Evolutionary conservation across 2,888 invertebrate species (phyloP).

Genomic region (Apeira syringaria): DNA sequence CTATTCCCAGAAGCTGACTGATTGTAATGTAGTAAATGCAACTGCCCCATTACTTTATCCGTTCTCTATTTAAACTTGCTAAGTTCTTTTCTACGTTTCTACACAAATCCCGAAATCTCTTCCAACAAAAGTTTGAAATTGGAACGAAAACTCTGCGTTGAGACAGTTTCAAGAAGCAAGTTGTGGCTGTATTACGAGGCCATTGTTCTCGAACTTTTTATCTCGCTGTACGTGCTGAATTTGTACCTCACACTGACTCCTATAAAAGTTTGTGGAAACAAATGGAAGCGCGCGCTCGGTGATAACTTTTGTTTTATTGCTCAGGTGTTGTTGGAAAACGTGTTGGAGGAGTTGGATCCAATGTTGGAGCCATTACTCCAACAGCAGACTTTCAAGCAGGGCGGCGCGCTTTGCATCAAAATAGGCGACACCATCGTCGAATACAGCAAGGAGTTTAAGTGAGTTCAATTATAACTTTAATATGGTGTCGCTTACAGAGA

Average conservation of each 20-base stretch:
- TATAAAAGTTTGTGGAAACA: constrained; percentile 17
- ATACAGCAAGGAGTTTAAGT: constrained; percentile 93
- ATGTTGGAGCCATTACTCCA: constrained; percentile 94
- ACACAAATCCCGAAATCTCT: constrained; percentile 13
- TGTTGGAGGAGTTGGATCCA: constrained; percentile 96
- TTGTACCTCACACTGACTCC: constrained; percentile 18
- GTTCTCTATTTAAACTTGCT: constrained; percentile 3
- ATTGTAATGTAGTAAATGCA: no score
- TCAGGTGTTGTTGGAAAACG: constrained; percentile 93
- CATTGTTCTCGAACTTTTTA: constrained; percentile 23
- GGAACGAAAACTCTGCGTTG: constrained; percentile 17
- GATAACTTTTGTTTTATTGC: constrained; percentile 24
- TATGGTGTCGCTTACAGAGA: not conserved
- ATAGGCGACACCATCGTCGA: constrained; percentile 96
- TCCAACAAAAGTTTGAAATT: constrained; percentile 16
- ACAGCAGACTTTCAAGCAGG: constrained; percentile 95
- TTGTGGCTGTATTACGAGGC: constrained; percentile 24
- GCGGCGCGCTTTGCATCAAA: constrained; percentile 93
- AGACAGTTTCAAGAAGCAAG: constrained; percentile 15
- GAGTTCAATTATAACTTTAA: constrained; percentile 30
- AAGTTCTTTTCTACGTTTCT: constrained; percentile 3
- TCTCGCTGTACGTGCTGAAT: constrained; percentile 22
- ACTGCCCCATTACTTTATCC: not conserved
- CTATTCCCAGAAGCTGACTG: no score
- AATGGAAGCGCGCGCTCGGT: constrained; percentile 5